Percentiles rank a stretch among this genome's conserved stretches.
Evolutionary conservation across 2,113 vertebrate species (phyloP).

Genomic region (Chloroceryle aenea): DNA sequence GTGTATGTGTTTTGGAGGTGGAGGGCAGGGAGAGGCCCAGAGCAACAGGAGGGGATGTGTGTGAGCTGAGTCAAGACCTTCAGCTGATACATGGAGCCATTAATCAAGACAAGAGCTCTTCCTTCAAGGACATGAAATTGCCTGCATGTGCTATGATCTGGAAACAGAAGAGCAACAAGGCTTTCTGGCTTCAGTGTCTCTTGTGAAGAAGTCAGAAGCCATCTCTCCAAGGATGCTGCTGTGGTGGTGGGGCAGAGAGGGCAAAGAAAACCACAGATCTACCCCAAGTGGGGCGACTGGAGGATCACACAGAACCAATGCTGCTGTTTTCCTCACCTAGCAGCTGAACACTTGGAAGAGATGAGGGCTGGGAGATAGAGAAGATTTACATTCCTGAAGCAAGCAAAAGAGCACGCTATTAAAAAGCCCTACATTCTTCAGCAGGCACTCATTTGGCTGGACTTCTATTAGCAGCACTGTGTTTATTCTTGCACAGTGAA

Average conservation of each 20-base stretch:
- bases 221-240: not conserved
- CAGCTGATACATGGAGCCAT: not conserved
- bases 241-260: not conserved
- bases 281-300: not conserved
- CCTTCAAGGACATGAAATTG: not conserved
- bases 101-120: not conserved
- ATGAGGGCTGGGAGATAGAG: not conserved
- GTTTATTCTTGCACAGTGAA: conserved; percentile 38
- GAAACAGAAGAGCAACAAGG: not conserved
- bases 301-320: not conserved
- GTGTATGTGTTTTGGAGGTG: not conserved
- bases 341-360: conserved; percentile 16
- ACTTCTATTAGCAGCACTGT: conserved; percentile 54
- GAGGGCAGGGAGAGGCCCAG: not conserved
- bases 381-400: conserved; percentile 54
- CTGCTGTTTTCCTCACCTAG: conserved; percentile 39
- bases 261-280: not conserved
- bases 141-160: not conserved
- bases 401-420: conserved; percentile 67
- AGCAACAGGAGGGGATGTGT: not conserved
- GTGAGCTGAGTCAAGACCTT: not conserved
- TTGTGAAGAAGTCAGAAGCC: not conserved
- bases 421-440: conserved; percentile 66
- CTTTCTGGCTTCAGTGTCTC: not conserved
- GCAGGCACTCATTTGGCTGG: not conserved